Conservation (phyloP, 1,140 invertebrate genomes). For the Euglossa dilemma region DNA sequence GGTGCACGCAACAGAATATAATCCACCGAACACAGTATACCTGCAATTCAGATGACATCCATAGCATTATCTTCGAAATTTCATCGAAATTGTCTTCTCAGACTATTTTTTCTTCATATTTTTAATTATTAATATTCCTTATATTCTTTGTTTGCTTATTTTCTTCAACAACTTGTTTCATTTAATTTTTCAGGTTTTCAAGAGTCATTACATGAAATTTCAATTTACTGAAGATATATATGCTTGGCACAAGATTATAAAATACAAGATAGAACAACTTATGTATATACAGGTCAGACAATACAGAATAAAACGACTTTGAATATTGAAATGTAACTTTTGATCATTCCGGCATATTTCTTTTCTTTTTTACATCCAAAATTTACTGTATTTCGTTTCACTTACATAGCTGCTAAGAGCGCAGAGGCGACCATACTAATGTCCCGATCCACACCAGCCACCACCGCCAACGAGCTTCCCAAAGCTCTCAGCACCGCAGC, state of each 20-base stretch:
- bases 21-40: conserved; percentile 91
- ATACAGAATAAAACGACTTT: no score
- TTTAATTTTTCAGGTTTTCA: no score
- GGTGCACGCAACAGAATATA: conserved; percentile 92
- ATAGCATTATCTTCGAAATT: not conserved
- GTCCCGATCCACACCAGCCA: conserved; percentile 76
- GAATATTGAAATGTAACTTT: not conserved
- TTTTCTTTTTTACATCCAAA: not conserved
- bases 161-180: no score
- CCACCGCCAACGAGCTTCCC: conserved; percentile 82
- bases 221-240: no score
- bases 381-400: conserved; percentile 50
- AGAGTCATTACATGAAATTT: no score
- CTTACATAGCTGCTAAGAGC: conserved; percentile 76
- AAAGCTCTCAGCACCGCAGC: conserved; percentile 90
- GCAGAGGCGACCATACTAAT: conserved; percentile 77
- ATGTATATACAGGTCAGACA: no score
- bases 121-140: no score
- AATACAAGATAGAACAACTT: no score
- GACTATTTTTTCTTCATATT: not conserved
- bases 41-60: conserved; percentile 59
- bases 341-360: not conserved
- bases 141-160: no score
- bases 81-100: not conserved
- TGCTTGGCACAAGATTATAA: no score